phyloP scores from a whole-genome alignment of 2,888 invertebrate genomes.

The Eupithecia subfuscata region DNA sequence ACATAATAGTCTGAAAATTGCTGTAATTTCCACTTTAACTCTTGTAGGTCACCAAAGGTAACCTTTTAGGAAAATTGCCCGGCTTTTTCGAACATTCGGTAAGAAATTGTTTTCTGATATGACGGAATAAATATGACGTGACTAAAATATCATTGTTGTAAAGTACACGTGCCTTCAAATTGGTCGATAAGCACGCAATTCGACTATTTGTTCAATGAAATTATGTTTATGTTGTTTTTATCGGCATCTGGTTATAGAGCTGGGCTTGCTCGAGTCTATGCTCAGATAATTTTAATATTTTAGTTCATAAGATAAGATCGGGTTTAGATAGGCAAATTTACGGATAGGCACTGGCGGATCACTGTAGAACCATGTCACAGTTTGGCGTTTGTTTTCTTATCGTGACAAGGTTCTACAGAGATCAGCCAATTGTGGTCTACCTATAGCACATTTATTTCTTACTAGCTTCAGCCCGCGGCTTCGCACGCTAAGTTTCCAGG shows the following conservation, averaged over 20 bases:
- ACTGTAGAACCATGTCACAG: no score
- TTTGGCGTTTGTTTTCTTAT: no score
- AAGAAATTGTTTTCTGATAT: constrained; percentile 55
- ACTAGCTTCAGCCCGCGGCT: no score
- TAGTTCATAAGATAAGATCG: background rate
- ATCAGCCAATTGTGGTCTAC: no score
- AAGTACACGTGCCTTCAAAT: constrained; percentile 56
- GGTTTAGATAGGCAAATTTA: background rate
- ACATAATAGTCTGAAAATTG: constrained; percentile 45
- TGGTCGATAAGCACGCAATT: constrained; percentile 67
- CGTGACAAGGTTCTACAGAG: no score
- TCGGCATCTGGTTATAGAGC: constrained; percentile 39
- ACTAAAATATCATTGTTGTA: constrained; percentile 57
- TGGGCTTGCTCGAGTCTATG: constrained; percentile 12
- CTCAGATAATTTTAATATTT: background rate
- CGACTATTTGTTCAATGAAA: constrained; percentile 66
- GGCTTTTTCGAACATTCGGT: constrained; percentile 32
- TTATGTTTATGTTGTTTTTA: constrained; percentile 51
- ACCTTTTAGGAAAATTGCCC: constrained; percentile 53
- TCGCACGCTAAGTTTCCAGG: no score
- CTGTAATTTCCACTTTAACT: constrained; percentile 43
- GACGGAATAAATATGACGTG: constrained; percentile 61
- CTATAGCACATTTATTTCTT: background rate
- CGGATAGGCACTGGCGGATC: no score
- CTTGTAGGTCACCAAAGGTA: constrained; percentile 36